Conservation (phyloP, 2,888 invertebrate genomes). For the Lochmaea crataegi region DNA sequence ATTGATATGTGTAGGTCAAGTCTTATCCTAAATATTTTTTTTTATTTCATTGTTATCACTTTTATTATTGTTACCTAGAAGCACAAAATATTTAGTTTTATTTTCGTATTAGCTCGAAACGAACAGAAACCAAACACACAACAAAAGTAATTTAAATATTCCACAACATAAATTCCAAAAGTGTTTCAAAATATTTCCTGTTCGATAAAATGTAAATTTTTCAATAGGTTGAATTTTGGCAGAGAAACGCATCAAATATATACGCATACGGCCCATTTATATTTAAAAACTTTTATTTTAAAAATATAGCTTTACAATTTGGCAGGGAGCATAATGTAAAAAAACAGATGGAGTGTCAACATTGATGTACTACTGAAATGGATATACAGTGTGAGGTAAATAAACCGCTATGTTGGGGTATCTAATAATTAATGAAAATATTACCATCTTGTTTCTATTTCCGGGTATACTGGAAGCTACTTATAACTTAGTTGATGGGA, state of each 20-base stretch:
- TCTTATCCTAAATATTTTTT: too few species aligned
- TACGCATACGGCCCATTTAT: slow-evolving; percentile 62
- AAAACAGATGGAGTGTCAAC: slow-evolving; percentile 49
- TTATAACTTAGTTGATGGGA: too few species aligned
- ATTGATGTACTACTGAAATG: neutral
- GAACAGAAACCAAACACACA: slow-evolving; percentile 14
- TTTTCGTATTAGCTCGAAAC: neutral
- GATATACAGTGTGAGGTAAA: neutral
- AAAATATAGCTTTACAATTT: slow-evolving; percentile 58
- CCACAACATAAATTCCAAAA: slow-evolving; percentile 52
- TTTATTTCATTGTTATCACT: too few species aligned
- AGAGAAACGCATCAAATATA: slow-evolving; percentile 52
- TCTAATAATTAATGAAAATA: too few species aligned
- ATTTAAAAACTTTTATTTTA: slow-evolving; percentile 62
- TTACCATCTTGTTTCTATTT: too few species aligned
- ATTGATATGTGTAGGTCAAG: too few species aligned
- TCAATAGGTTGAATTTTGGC: slow-evolving; percentile 50
- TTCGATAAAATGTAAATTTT: slow-evolving; percentile 51
- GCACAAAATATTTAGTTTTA: neutral
- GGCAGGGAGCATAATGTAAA: slow-evolving; percentile 59
- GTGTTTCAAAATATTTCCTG: slow-evolving; percentile 54
- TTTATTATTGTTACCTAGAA: too few species aligned
- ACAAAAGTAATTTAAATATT: slow-evolving; percentile 52
- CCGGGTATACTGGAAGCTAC: too few species aligned
- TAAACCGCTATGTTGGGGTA: too few species aligned